phyloP scores from a whole-genome alignment of 2,113 vertebrate genomes.

The Sphaerodactylus townsendi region DNA sequence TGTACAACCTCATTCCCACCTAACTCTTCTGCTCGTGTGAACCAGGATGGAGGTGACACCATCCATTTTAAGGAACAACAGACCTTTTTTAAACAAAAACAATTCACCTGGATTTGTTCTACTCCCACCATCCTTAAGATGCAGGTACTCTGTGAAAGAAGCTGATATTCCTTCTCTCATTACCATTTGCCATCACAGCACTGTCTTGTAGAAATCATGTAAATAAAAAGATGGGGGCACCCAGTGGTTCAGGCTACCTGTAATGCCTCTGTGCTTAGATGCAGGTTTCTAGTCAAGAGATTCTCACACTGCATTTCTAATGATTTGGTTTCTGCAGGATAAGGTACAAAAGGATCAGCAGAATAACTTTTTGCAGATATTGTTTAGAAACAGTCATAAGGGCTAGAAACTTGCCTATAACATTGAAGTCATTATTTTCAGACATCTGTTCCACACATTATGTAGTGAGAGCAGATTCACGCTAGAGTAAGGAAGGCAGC shows the following conservation, averaged over 20 bases:
- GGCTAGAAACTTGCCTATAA: not conserved
- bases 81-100: no score
- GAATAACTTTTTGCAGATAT: not conserved
- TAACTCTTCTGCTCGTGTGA: no score
- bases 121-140: not conserved
- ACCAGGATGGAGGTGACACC: no score
- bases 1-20: no score
- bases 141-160: not conserved
- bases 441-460: not conserved
- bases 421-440: not conserved
- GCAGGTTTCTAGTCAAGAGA: not conserved
- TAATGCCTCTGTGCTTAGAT: conserved; percentile 2
- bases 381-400: not conserved
- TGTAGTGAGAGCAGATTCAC: no score
- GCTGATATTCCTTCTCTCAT: not conserved
- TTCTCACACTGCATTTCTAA: not conserved
- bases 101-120: not conserved
- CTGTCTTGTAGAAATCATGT: not conserved
- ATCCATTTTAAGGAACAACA: not conserved
- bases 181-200: not conserved
- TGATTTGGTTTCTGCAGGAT: not conserved
- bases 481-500: no score
- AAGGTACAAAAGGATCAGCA: not conserved
- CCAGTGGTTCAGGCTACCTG: not conserved
- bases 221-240: no score